These are phyloP conservation scores for Cyrtonyx montezumae DNA, from an alignment of 2,113 vertebrate genomes.

Conservation along the genomic window DNA sequence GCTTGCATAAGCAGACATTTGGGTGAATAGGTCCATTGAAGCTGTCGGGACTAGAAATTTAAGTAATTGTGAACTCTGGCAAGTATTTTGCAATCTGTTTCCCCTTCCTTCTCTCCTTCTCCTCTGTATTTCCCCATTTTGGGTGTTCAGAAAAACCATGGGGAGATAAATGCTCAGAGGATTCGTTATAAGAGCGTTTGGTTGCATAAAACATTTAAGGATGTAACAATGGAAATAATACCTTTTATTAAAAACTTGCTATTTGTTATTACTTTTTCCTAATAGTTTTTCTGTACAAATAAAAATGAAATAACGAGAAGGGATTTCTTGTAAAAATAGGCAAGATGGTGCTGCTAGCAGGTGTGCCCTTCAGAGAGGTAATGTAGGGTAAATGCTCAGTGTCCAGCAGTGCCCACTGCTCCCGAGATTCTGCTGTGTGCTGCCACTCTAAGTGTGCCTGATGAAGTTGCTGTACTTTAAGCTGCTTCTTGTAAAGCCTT, in stretches of 20 bases:
- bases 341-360: background rate
- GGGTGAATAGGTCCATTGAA: conserved; percentile 64
- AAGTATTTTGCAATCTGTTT: conserved; percentile 46
- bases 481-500: background rate
- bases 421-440: background rate
- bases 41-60: conserved; percentile 43
- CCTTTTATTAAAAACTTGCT: background rate
- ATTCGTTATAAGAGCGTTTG: background rate
- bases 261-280: background rate
- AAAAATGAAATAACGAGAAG: background rate
- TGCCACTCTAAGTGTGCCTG: background rate
- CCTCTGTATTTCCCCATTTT: conserved; percentile 45
- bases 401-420: background rate
- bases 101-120: conserved; percentile 29
- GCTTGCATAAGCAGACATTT: conserved; percentile 63
- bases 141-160: background rate
- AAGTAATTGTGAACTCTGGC: conserved; percentile 44
- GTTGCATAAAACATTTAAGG: background rate
- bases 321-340: conserved; percentile 26
- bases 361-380: background rate
- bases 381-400: background rate
- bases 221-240: background rate
- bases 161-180: background rate
- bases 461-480: background rate
- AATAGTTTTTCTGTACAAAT: background rate